phyloP scores from a whole-genome alignment of 2,888 invertebrate species.

The Tetrapedia diversipes region DNA sequence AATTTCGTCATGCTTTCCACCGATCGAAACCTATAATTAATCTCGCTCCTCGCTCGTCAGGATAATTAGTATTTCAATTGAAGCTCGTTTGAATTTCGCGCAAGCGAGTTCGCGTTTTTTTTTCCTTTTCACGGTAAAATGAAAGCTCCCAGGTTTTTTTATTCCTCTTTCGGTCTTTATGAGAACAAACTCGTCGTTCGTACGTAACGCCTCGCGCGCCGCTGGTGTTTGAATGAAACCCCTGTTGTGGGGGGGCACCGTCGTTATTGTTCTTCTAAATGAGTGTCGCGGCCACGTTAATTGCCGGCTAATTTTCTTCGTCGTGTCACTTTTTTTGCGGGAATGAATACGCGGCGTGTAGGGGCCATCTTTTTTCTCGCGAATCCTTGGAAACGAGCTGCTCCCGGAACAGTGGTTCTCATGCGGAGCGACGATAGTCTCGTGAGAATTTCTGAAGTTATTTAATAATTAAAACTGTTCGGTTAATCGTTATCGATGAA shows the following conservation, averaged over 20 bases:
- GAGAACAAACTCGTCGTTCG: not conserved
- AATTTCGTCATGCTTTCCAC: not conserved
- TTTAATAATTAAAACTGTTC: too few species aligned
- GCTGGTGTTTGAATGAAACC: not conserved
- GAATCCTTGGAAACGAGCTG: not conserved
- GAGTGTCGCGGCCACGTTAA: constrained; percentile 5
- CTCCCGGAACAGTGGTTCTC: not conserved
- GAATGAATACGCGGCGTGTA: not conserved
- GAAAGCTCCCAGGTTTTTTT: not conserved
- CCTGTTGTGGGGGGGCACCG: too few species aligned
- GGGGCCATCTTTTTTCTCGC: not conserved
- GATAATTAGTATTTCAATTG: constrained; percentile 10
- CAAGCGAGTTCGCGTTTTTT: not conserved
- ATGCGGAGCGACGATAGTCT: not conserved
- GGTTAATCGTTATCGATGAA: too few species aligned
- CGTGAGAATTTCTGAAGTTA: not conserved
- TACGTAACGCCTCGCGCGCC: not conserved
- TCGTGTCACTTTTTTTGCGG: not conserved
- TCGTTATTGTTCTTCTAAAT: constrained; percentile 13
- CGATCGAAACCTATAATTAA: not conserved
- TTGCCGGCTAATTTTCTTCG: constrained; percentile 17
- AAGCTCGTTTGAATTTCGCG: constrained; percentile 5
- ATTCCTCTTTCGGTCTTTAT: too few species aligned
- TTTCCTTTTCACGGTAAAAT: not conserved
- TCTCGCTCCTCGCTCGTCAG: not conserved